A percentile compares a stretch with the other conserved stretches of the same genome.
Evolutionary conservation across 2,888 invertebrate genomes (phyloP).

Genomic region (Cantharis rufa): DNA sequence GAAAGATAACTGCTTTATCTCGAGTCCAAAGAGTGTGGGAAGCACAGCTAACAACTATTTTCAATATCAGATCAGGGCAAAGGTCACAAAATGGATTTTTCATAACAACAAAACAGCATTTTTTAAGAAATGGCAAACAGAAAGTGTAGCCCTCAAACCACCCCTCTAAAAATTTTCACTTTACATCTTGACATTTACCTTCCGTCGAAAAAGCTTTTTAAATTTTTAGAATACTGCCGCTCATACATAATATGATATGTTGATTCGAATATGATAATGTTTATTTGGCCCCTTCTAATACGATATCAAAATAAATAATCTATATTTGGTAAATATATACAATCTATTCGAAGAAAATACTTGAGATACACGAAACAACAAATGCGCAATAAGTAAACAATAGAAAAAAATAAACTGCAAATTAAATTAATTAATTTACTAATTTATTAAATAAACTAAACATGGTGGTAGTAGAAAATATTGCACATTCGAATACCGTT

Average conservation of each 20-base stretch:
- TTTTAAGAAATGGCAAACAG: not conserved
- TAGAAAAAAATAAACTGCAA: not conserved
- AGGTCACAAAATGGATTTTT: not conserved
- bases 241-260: not conserved
- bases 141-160: too few relatives aligned
- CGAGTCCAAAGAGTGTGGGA: not conserved
- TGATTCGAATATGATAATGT: not conserved
- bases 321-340: not conserved
- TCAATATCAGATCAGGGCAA: not conserved
- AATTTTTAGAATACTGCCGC: not conserved
- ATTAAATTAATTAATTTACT: not conserved
- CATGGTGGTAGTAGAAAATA: too few relatives aligned
- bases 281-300: not conserved
- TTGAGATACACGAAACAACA: not conserved
- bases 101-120: too few relatives aligned
- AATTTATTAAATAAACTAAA: too few relatives aligned
- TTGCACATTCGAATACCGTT: too few relatives aligned
- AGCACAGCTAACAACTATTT: not conserved
- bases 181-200: not conserved
- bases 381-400: not conserved
- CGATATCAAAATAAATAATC: not conserved
- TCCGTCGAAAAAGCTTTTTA: not conserved
- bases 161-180: not conserved
- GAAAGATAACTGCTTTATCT: not conserved
- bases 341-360: not conserved